Evolutionary conservation across 2,888 invertebrate species (phyloP), one percentile per base, ranked within the genome.

Genomic region (Agapostemon virescens): DNA sequence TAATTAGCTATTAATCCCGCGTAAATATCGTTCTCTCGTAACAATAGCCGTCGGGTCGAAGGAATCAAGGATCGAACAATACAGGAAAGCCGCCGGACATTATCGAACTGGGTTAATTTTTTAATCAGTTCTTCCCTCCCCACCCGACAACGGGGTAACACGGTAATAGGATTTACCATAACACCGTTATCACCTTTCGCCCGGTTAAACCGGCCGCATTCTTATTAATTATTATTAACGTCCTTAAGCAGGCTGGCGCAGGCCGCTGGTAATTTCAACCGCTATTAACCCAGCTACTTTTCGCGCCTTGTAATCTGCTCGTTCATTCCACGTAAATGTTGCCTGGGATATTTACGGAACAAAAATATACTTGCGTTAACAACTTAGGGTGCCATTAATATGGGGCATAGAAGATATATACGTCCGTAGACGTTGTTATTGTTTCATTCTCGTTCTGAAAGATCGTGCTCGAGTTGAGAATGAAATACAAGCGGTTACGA

Each of bases 31-130:
- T 17, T 55, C 26, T 55, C 55, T 1, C 30, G 7, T 55, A 30
- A 55, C 55, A 17, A 55, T 55, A 55, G 55, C 55, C 26, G 26
- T 7, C 55, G 55, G 55, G 26, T 6, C 30, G 17, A 17, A 64
- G n/a, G 38, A 52, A 61, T 33, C 23, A 38, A 15, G 40, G 55
- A 68, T 71, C 55, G 70, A 63, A 66, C 69, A 33, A 64, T 64
- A 45, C 49, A 23, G 15, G 13, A 17, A 45, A n/a, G 0, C 15
- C 20, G 45, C 23, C 75, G n/a, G 33, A 11, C 85, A 74, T 85
- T 85, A 88, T 84, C 81, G 78, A 84, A 85, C 83, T 81, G 76
- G 85, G 84, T 86, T 87, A 89, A 87, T 86, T 88, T 85, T 85
- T 89, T 89, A 87, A 88, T 87, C 86, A 83, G 78, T 71, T 79